Evolutionary conservation across 1,140 invertebrate genomes (phyloP).

Genomic region (Eulimnadia texana): DNA sequence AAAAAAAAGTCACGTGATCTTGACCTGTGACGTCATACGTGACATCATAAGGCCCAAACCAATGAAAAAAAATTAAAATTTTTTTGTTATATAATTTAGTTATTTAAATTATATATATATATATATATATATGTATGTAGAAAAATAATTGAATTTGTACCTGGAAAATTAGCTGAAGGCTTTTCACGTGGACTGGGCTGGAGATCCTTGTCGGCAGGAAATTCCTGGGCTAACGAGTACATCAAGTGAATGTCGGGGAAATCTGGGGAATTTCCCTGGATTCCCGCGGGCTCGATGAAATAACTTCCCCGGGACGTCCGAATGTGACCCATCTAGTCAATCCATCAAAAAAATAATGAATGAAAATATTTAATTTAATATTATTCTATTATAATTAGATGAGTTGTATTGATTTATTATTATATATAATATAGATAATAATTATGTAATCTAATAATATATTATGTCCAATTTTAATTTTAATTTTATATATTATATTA

Average conservation of each 20-base stretch:
- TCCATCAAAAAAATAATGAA: slow-evolving; percentile 17
- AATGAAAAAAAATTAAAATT: too few species aligned
- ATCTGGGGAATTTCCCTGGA: slow-evolving; percentile 27
- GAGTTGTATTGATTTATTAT: background rate
- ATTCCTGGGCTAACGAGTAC: slow-evolving; percentile 12
- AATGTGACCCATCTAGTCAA: slow-evolving; percentile 44
- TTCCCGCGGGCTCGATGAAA: slow-evolving; percentile 41
- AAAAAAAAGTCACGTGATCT: too few species aligned
- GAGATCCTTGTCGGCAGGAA: background rate
- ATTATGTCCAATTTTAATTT: too few species aligned
- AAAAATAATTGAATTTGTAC: background rate
- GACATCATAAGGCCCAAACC: too few species aligned
- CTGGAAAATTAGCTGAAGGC: slow-evolving; percentile 3
- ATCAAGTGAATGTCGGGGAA: slow-evolving; percentile 17
- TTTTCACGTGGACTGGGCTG: too few species aligned
- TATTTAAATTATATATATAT: too few species aligned
- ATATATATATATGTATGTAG: too few species aligned
- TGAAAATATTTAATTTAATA: background rate
- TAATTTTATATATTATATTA: too few species aligned
- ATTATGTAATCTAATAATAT: too few species aligned
- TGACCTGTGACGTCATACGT: too few species aligned
- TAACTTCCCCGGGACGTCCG: slow-evolving; percentile 41
- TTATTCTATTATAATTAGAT: background rate
- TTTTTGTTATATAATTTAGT: too few species aligned
- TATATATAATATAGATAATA: too few species aligned